Percentiles rank a stretch among this genome's conserved stretches.
These are phyloP conservation scores for Microctonus hyperodae DNA, from an alignment of 2,888 invertebrate genomes.

Conservation along the genomic window DNA sequence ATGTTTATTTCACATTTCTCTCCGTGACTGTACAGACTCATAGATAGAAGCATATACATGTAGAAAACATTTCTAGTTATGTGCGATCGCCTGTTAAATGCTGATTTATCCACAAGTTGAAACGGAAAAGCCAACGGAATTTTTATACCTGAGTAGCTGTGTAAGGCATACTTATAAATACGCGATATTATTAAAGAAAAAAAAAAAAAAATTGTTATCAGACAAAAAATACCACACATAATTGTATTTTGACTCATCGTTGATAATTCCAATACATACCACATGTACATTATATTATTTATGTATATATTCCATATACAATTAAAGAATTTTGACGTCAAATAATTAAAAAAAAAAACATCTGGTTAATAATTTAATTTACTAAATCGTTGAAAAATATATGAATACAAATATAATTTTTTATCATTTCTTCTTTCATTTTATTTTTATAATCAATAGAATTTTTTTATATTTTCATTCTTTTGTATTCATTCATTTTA, in stretches of 20 bases:
- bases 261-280: not conserved
- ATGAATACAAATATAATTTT: too few relatives aligned
- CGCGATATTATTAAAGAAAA: not conserved
- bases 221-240: not conserved
- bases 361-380: not conserved
- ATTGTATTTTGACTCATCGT: not conserved
- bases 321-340: not conserved
- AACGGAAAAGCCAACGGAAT: constrained; percentile 12
- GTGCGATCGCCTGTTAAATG: constrained; percentile 13
- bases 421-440: not conserved
- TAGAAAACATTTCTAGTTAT: not conserved
- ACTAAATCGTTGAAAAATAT: too few relatives aligned
- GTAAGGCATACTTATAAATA: not conserved
- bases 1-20: not conserved
- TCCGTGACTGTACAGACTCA: not conserved
- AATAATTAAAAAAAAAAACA: not conserved
- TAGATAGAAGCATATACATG: not conserved
- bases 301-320: not conserved
- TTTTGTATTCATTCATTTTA: not conserved
- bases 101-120: constrained; percentile 14
- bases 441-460: not conserved
- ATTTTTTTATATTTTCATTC: not conserved
- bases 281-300: not conserved
- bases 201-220: too few relatives aligned
- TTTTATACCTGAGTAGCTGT: not conserved